Evolutionary conservation across 1,140 invertebrate species (phyloP), one percentile per base, ranked within the genome.

Genomic region (Nasonia giraulti): DNA sequence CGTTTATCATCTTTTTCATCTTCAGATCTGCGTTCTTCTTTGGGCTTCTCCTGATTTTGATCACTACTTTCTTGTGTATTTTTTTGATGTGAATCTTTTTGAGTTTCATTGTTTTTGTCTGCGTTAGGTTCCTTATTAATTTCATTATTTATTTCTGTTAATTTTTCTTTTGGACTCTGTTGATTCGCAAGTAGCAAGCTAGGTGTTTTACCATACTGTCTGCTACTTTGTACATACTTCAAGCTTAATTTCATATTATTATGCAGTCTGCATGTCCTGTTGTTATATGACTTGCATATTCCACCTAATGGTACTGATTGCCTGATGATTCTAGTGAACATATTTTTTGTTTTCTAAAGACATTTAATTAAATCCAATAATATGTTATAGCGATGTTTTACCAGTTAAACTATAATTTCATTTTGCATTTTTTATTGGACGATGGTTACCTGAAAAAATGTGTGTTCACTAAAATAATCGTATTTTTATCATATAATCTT

Each of bases 291-390:
- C 66, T 23, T 84, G 47, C 20, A 31, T 31, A 71, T 75, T 27
- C 11, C 23, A 44, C 8, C 55, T 68, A 80, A 11, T 80, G 77
- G 17, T 2, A 68, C 20, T 55, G 37, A 47, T 5, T 8, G 17
- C 44, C 5, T 80, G 20, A 71, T 66, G 4, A 80, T 2, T 74
- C n/a, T 84, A n/a, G 6, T 40, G 0, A 84, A 74, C 78, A 81
- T 84, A 14, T 75, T 76, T 20, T 2, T 47, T 47, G 23, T 40
- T 80, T 71, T 40, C 5, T 76, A 68, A 27, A 31, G 0, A 66
- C 31, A 84, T 84, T 73, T 79, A 20, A 84, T 50, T 73, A 27
- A 47, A 50, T 77, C 17, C 8, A 69, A 75, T 12, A 37, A 2
- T 74, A 20, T 11, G 7, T 66, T 23, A 5, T 12, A 31, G 10